A percentile compares a stretch with the other conserved stretches of the same genome.
Conservation (phyloP, 2,113 vertebrate species). For the Sus scrofa region T2T-Sscrofa CM000820.6:30461501-30462000, state of each 20-base stretch:
- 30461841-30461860: slow-evolving; percentile 64
- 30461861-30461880: slow-evolving; percentile 50
- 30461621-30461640: slow-evolving; percentile 53
- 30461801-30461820: slow-evolving; percentile 76
- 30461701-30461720: slow-evolving; percentile 71
- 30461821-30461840: slow-evolving; percentile 68
- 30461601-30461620: slow-evolving; percentile 63
- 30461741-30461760: slow-evolving; percentile 74
- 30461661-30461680: slow-evolving; percentile 70
- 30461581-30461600: slow-evolving; percentile 28
- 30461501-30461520: slow-evolving; percentile 14
- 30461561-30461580: slow-evolving; percentile 37
- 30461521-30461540: slow-evolving; percentile 27
- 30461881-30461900: neutral
- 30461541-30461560: neutral
- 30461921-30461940: slow-evolving; percentile 63
- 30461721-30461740: slow-evolving; percentile 71
- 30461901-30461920: neutral
- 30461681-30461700: slow-evolving; percentile 66
- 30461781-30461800: slow-evolving; percentile 76
- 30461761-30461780: slow-evolving; percentile 74
- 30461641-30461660: slow-evolving; percentile 65
- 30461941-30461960: slow-evolving; percentile 41
- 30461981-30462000: neutral
- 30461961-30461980: slow-evolving; percentile 24